Percentiles rank a stretch among this genome's conserved stretches.
phyloP scores from a whole-genome alignment of 2,888 invertebrate species.

The Hydriomena furcata region DNA sequence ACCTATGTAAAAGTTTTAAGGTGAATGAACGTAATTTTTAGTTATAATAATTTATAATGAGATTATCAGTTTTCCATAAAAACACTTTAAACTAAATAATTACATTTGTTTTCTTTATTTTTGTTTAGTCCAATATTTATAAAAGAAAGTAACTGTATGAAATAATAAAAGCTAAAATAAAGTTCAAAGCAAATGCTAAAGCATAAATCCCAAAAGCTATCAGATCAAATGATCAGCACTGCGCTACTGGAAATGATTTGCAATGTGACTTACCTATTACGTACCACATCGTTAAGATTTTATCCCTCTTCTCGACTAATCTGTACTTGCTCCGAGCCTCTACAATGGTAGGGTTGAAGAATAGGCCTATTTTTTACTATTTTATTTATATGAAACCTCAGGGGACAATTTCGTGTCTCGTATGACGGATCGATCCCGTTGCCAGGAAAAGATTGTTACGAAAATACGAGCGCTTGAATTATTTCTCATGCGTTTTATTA shows the following conservation, averaged over 20 bases:
- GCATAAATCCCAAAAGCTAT: too few species aligned
- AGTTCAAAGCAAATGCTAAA: too few species aligned
- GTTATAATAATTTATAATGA: too few species aligned
- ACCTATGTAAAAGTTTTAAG: too few species aligned
- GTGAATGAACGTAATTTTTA: too few species aligned
- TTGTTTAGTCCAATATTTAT: too few species aligned
- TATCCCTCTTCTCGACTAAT: slow-evolving; percentile 78
- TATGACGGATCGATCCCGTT: slow-evolving; percentile 72
- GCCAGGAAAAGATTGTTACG: slow-evolving; percentile 48
- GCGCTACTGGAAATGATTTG: slow-evolving; percentile 9
- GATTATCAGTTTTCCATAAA: too few species aligned
- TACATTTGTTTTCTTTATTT: too few species aligned
- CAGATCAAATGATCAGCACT: neutral
- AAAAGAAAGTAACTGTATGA: too few species aligned
- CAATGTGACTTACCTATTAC: slow-evolving; percentile 50
- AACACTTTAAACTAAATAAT: too few species aligned
- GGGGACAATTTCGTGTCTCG: slow-evolving; percentile 52
- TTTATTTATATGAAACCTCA: slow-evolving; percentile 64
- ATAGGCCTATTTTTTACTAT: slow-evolving; percentile 66
- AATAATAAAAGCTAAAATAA: too few species aligned
- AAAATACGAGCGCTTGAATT: slow-evolving; percentile 38
- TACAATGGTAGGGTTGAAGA: slow-evolving; percentile 74
- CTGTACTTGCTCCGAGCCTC: slow-evolving; percentile 58
- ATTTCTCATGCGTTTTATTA: slow-evolving; percentile 39
- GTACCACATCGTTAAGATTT: slow-evolving; percentile 78